Evolutionary conservation across 2,113 vertebrate species (phyloP).

Genomic region (Solenodon paradoxus): DNA sequence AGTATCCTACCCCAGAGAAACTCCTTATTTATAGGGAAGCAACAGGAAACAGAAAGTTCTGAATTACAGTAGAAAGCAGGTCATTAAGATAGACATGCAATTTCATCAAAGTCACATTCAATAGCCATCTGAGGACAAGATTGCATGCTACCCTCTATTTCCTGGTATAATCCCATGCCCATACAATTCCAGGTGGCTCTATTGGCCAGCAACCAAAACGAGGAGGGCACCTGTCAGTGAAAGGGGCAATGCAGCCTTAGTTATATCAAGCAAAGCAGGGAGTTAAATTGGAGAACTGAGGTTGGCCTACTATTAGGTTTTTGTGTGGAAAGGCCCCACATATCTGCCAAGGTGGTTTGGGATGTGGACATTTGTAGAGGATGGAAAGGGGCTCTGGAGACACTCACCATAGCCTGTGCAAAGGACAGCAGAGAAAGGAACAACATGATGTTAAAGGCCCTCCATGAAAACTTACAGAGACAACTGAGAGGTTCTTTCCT

Average conservation of each 20-base stretch:
- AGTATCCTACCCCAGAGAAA: background rate
- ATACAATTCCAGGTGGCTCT: background rate
- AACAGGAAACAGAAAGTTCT: slow-evolving; percentile 46
- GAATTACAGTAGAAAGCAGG: slow-evolving; percentile 17
- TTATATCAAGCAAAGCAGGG: background rate
- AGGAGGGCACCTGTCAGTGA: background rate
- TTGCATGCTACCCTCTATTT: background rate
- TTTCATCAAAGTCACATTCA: slow-evolving; percentile 55
- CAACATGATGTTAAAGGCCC: slow-evolving; percentile 67
- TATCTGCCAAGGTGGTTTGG: background rate
- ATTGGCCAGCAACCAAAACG: background rate
- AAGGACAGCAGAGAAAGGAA: slow-evolving; percentile 75
- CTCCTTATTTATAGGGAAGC: background rate
- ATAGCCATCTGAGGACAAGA: slow-evolving; percentile 68
- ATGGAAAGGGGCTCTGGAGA: slow-evolving; percentile 48
- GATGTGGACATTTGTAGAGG: too few species aligned
- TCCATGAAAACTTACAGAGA: slow-evolving; percentile 20
- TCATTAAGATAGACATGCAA: slow-evolving; percentile 37
- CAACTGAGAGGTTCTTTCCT: background rate
- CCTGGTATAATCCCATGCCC: background rate
- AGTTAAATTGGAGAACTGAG: background rate
- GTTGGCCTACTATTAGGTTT: background rate
- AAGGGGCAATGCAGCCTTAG: background rate
- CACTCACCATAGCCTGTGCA: slow-evolving; percentile 75
- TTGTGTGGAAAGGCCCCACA: background rate